Conservation (phyloP, 2,888 invertebrate genomes). For the Stenolophus ochropezus region DNA sequence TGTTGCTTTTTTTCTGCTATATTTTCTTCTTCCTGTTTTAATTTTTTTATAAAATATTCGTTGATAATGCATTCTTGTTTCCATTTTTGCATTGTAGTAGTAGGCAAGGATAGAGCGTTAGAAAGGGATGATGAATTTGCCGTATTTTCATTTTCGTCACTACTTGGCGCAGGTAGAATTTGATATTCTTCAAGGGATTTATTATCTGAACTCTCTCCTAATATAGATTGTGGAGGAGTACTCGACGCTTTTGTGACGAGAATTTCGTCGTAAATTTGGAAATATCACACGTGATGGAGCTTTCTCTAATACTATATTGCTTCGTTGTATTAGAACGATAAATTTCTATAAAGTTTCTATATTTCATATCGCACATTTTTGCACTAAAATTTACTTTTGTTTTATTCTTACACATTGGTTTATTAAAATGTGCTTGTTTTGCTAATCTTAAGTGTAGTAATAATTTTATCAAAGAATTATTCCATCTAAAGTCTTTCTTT, state of each 20-base stretch:
- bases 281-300: conserved; percentile 14
- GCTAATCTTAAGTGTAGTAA: neutral
- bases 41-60: neutral
- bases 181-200: neutral
- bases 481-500: neutral
- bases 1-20: neutral
- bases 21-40: neutral
- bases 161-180: neutral
- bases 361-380: conserved; percentile 5
- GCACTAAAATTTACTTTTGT: neutral
- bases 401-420: conserved; percentile 1
- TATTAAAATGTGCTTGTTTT: neutral
- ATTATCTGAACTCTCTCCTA: neutral
- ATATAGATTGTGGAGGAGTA: neutral
- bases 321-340: conserved; percentile 3
- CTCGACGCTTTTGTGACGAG: neutral
- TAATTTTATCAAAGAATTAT: neutral
- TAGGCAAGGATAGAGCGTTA: too few relatives aligned
- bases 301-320: neutral
- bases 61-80: too few relatives aligned
- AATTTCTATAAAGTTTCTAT: neutral
- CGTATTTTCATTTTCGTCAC: too few relatives aligned
- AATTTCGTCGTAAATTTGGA: neutral
- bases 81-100: too few relatives aligned
- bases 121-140: too few relatives aligned